phyloP scores from a whole-genome alignment of 2,888 invertebrate species.

The Zonitis immaculata region DNA sequence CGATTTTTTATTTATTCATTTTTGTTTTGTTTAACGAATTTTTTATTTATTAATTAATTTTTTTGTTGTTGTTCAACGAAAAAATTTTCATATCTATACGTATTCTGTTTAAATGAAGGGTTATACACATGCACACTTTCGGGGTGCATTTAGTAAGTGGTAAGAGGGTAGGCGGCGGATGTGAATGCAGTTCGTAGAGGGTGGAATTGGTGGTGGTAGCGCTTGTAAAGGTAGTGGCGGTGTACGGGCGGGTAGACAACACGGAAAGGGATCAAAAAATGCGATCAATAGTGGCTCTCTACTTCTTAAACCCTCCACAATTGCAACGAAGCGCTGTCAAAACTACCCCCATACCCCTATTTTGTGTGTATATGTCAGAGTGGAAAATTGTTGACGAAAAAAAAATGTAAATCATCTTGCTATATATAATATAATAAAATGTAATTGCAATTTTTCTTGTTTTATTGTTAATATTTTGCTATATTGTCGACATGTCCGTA shows the following conservation, averaged over 20 bases:
- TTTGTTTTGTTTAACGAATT: too few species aligned
- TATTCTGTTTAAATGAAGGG: background rate
- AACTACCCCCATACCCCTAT: slow-evolving; percentile 38
- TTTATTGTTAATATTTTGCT: background rate
- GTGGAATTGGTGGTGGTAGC: slow-evolving; percentile 22
- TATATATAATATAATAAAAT: too few species aligned
- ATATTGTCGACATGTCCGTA: background rate
- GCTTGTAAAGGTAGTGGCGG: slow-evolving; percentile 20
- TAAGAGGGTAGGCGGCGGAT: slow-evolving; percentile 15
- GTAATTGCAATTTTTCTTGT: background rate
- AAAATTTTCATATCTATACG: too few species aligned
- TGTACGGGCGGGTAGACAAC: slow-evolving; percentile 32
- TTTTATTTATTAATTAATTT: too few species aligned
- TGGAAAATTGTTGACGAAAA: too few species aligned
- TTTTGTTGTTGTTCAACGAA: too few species aligned
- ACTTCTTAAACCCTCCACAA: slow-evolving; percentile 51
- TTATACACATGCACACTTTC: slow-evolving; percentile 24
- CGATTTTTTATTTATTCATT: too few species aligned
- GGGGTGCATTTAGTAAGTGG: slow-evolving; percentile 39
- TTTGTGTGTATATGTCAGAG: too few species aligned
- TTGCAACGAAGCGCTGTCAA: slow-evolving; percentile 50
- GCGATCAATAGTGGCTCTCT: slow-evolving; percentile 50
- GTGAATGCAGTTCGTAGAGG: slow-evolving; percentile 16
- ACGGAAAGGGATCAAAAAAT: slow-evolving; percentile 51
- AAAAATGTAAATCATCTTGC: too few species aligned